Evolutionary conservation across 2,113 vertebrate species (phyloP).

Genomic region (Phrynocephalus versicolor): DNA sequence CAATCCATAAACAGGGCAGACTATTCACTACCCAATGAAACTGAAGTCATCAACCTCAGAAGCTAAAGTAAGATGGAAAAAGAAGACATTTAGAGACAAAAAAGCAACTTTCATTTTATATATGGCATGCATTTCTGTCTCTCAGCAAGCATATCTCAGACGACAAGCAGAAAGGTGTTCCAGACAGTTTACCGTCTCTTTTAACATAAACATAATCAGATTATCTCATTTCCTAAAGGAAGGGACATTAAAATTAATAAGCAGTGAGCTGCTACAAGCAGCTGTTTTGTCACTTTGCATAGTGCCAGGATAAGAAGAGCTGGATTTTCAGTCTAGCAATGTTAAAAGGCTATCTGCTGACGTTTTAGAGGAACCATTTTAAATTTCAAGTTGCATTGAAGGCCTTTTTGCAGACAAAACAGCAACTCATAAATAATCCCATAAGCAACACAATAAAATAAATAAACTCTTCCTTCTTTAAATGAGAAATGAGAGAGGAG

Average conservation of each 20-base stretch:
- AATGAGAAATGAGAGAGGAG: conserved; percentile 10
- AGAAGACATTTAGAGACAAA: conserved; percentile 38
- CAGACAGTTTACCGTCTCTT: conserved; percentile 37
- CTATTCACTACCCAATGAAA: too few relatives aligned
- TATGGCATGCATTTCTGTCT: conserved; percentile 11
- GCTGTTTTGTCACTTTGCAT: conserved; percentile 23
- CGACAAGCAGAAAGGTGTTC: background rate
- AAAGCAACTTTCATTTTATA: conserved; percentile 44
- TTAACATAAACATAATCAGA: conserved; percentile 19
- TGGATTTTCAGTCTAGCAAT: conserved; percentile 35
- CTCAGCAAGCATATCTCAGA: conserved; percentile 34
- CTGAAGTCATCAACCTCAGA: conserved; percentile 16
- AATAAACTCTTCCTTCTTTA: conserved; percentile 4
- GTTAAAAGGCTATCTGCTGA: conserved; percentile 7
- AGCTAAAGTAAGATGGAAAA: conserved; percentile 40
- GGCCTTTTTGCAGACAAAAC: background rate
- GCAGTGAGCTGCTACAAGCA: conserved; percentile 32
- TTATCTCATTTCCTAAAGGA: conserved; percentile 4
- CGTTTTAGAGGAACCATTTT: background rate
- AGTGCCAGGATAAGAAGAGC: background rate
- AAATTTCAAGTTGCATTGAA: background rate
- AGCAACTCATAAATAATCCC: background rate
- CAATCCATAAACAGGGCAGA: too few relatives aligned
- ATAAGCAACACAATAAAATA: background rate
- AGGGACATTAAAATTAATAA: conserved; percentile 47